phyloP scores from a whole-genome alignment of 2,113 vertebrate genomes.

The Corynorhinus townsendii region DNA sequence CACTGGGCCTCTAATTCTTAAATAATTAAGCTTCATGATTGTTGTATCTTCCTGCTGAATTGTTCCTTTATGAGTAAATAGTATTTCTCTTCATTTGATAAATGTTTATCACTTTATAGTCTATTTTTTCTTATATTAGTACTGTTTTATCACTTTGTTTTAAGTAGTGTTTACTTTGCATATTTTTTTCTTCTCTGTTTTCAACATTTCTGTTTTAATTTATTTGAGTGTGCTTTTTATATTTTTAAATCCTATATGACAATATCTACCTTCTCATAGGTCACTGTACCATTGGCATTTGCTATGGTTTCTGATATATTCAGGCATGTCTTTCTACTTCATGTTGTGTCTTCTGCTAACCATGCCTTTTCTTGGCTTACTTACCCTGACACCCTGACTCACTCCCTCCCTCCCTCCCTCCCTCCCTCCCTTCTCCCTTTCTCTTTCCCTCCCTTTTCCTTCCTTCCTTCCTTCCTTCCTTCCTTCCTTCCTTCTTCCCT shows the following conservation, averaged over 20 bases:
- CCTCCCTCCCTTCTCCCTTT: accelerated
- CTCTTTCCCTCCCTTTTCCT: not conserved
- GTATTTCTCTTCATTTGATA: not conserved
- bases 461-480: too few species aligned
- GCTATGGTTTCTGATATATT: not conserved
- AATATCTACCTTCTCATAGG: not conserved
- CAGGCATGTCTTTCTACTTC: not conserved
- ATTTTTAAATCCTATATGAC: not conserved
- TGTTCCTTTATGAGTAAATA: not conserved
- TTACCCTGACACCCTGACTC: not conserved
- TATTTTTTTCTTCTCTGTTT: not conserved
- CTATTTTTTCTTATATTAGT: not conserved
- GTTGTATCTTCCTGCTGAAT: not conserved
- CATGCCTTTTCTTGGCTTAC: not conserved
- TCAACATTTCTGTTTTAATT: not conserved
- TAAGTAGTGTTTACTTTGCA: not conserved
- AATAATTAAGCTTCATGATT: not conserved
- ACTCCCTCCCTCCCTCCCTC: too few species aligned
- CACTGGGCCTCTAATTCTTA: not conserved
- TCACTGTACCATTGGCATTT: not conserved
- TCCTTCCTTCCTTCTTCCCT: not conserved
- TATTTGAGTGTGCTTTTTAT: not conserved
- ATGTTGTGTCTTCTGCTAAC: not conserved
- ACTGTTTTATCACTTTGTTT: not conserved
- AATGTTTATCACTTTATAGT: not conserved